These are phyloP conservation scores for Byasa hedistus DNA, from an alignment of 2,888 invertebrate genomes.

Conservation along the genomic window DNA sequence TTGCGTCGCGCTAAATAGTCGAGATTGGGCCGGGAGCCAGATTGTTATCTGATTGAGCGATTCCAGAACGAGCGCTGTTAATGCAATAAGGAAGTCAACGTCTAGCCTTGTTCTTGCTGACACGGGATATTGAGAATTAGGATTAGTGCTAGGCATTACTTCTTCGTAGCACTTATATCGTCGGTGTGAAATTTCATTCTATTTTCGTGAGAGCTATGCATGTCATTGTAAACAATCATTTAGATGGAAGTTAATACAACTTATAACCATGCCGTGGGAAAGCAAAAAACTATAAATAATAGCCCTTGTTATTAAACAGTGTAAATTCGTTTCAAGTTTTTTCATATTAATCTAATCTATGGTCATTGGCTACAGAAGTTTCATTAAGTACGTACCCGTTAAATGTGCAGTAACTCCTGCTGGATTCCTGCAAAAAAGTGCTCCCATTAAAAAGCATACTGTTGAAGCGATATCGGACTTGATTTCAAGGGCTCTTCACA, in stretches of 20 bases:
- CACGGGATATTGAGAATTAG: slow-evolving; percentile 59
- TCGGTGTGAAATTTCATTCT: neutral
- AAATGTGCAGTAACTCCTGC: slow-evolving; percentile 29
- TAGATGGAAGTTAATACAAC: neutral
- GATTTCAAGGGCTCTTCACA: slow-evolving; percentile 69
- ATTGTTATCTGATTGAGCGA: slow-evolving; percentile 73
- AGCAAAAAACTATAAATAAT: neutral
- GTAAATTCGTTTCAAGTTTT: neutral
- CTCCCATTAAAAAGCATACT: slow-evolving; percentile 71
- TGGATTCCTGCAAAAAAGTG: slow-evolving; percentile 41
- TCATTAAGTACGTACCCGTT: slow-evolving; percentile 17
- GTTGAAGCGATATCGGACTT: slow-evolving; percentile 58
- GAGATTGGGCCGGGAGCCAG: slow-evolving; percentile 59
- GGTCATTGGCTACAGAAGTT: neutral
- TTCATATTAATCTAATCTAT: neutral
- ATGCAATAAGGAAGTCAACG: slow-evolving; percentile 74
- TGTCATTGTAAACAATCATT: no score
- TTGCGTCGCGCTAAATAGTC: slow-evolving; percentile 77
- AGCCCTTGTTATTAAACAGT: neutral
- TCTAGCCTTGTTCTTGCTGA: slow-evolving; percentile 48
- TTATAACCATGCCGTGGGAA: neutral
- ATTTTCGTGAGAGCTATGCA: neutral
- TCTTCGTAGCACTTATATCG: slow-evolving; percentile 3
- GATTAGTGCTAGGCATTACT: slow-evolving; percentile 30
- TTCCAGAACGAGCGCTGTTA: slow-evolving; percentile 53